Evolutionary conservation across 1,140 invertebrate genomes (phyloP).

Genomic region (Brachionus asplanchnoidis): DNA sequence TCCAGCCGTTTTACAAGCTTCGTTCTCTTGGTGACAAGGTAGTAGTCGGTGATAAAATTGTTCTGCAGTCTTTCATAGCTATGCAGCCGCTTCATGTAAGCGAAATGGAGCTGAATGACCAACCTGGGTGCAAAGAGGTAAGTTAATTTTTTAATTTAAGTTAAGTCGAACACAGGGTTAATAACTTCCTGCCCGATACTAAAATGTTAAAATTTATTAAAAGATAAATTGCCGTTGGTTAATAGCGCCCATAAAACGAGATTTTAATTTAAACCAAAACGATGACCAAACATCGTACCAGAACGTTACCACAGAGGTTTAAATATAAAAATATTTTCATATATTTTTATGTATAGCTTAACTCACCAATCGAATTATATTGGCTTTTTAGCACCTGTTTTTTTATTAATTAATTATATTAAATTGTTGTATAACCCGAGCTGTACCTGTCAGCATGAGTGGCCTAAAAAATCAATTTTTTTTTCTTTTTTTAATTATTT

Average conservation of each 20-base stretch:
- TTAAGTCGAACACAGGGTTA: neutral
- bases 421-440: neutral
- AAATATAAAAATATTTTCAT: slow-evolving; percentile 32
- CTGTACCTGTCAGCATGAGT: neutral
- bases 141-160: neutral
- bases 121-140: slow-evolving; percentile 91
- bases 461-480: neutral
- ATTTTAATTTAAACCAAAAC: slow-evolving; percentile 28
- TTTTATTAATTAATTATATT: neutral
- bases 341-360: slow-evolving; percentile 31
- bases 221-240: slow-evolving; percentile 42
- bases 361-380: neutral
- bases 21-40: slow-evolving; percentile 79
- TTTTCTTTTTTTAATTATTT: neutral
- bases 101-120: slow-evolving; percentile 85
- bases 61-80: slow-evolving; percentile 89
- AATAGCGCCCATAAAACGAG: slow-evolving; percentile 31
- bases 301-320: neutral
- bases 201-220: neutral
- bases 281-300: slow-evolving; percentile 1
- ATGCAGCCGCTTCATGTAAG: slow-evolving; percentile 90
- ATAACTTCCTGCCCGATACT: neutral
- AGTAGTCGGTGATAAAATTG: slow-evolving; percentile 96
- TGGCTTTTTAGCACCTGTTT: neutral
- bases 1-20: slow-evolving; percentile 94